phyloP scores from a whole-genome alignment of 2,113 vertebrate genomes.

The Oncorhynchus nerka region DNA sequence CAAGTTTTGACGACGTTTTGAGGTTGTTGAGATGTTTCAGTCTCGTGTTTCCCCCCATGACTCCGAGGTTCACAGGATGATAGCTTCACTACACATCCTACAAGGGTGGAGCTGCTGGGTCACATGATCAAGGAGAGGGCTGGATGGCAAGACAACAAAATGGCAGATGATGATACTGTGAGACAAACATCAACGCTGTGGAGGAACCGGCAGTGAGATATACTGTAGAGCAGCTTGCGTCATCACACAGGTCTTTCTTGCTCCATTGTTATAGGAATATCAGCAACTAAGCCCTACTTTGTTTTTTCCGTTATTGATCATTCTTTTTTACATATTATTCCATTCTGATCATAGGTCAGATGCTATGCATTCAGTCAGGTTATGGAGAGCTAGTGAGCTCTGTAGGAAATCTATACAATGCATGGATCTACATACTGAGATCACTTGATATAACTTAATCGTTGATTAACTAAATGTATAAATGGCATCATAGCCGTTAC shows the following conservation, averaged over 20 bases:
- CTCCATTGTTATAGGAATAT: not conserved
- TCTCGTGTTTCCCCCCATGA: slow-evolving; percentile 56
- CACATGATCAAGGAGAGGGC: slow-evolving; percentile 54
- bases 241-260: slow-evolving; percentile 4
- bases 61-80: slow-evolving; percentile 61
- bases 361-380: not conserved
- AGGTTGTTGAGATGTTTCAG: slow-evolving; percentile 64
- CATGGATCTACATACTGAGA: not conserved
- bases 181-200: slow-evolving; percentile 24
- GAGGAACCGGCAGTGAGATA: not conserved
- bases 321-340: not conserved
- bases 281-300: not conserved
- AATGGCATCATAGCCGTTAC: not conserved
- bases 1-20: slow-evolving; percentile 60
- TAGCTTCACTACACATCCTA: slow-evolving; percentile 69
- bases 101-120: slow-evolving; percentile 60
- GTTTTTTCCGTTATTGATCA: not conserved
- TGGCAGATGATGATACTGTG: slow-evolving; percentile 13
- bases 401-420: not conserved
- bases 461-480: not conserved
- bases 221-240: slow-evolving; percentile 3
- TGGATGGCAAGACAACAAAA: slow-evolving; percentile 28
- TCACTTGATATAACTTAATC: not conserved
- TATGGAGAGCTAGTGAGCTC: not conserved
- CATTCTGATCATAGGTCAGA: not conserved